phyloP scores from a whole-genome alignment of 1,140 invertebrate genomes.

The Drosophila setifemur region DNA sequence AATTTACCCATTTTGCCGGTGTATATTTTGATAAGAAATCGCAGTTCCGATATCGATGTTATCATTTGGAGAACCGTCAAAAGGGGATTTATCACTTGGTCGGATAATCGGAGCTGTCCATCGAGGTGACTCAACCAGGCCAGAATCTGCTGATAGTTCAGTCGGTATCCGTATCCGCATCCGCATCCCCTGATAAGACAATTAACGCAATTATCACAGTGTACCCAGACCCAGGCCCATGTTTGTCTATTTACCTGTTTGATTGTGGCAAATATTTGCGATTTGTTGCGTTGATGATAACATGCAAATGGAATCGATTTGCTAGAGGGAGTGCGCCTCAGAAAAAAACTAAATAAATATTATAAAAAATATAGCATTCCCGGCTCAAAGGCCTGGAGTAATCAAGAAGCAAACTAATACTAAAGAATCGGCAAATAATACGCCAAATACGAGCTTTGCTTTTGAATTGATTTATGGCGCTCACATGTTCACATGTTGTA shows the following conservation, averaged over 20 bases:
- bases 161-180: constrained; percentile 1
- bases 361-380: constrained; percentile 1
- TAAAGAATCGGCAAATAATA: constrained; percentile 73
- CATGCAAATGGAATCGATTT: constrained; percentile 55
- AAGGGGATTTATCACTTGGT: background rate
- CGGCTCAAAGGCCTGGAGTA: constrained; percentile 23
- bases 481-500: constrained; percentile 56
- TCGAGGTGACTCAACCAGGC: constrained; percentile 7
- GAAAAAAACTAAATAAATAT: background rate
- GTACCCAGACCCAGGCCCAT: constrained; percentile 17
- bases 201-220: constrained; percentile 57
- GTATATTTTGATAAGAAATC: background rate
- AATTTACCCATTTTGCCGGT: background rate
- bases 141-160: background rate
- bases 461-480: constrained; percentile 57
- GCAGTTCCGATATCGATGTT: background rate
- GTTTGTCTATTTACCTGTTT: constrained; percentile 27
- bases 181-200: constrained; percentile 47
- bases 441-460: constrained; percentile 35
- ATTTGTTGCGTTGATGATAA: constrained; percentile 16
- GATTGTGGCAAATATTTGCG: constrained; percentile 55
- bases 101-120: constrained; percentile 9
- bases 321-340: background rate
- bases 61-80: background rate
- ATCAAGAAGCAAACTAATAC: constrained; percentile 39